phyloP scores from a whole-genome alignment of 2,797 vertebrate genomes.

The Thamnophis elegans region DNA sequence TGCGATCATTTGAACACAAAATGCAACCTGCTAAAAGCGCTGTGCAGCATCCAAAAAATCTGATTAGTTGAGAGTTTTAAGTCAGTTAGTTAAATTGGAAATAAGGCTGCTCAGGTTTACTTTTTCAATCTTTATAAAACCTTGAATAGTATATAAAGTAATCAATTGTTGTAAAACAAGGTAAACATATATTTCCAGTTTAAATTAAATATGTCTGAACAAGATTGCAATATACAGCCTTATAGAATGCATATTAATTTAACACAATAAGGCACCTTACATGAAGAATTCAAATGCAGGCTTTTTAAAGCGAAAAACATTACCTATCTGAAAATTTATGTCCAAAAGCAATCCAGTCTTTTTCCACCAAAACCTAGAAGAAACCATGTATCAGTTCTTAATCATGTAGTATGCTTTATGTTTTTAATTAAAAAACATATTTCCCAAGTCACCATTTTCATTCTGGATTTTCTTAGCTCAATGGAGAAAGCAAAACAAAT shows the following conservation, averaged over 20 bases:
- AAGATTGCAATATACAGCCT: background rate
- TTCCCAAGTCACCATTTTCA: background rate
- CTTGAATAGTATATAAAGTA: background rate
- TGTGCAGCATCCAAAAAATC: too few relatives aligned
- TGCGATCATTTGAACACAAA: background rate
- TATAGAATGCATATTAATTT: background rate
- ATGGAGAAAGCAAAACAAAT: background rate
- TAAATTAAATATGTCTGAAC: background rate
- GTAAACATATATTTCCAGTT: background rate
- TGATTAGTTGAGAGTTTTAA: background rate
- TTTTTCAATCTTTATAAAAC: background rate
- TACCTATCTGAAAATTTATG: constrained; percentile 99
- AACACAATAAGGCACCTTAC: background rate
- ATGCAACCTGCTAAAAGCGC: background rate
- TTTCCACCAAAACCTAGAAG: constrained; percentile 92
- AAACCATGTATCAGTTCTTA: constrained; percentile 9
- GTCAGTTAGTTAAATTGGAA: background rate
- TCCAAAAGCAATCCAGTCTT: constrained; percentile 98
- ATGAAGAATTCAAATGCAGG: background rate
- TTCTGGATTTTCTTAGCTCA: background rate
- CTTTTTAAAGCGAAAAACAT: background rate
- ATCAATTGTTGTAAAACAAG: background rate
- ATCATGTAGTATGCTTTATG: too few relatives aligned
- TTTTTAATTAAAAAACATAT: background rate
- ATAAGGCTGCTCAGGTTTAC: background rate